These are phyloP conservation scores for Heteractis magnifica DNA, from an alignment of 92 coral and sea anemone species.

Conservation along the genomic window DNA sequence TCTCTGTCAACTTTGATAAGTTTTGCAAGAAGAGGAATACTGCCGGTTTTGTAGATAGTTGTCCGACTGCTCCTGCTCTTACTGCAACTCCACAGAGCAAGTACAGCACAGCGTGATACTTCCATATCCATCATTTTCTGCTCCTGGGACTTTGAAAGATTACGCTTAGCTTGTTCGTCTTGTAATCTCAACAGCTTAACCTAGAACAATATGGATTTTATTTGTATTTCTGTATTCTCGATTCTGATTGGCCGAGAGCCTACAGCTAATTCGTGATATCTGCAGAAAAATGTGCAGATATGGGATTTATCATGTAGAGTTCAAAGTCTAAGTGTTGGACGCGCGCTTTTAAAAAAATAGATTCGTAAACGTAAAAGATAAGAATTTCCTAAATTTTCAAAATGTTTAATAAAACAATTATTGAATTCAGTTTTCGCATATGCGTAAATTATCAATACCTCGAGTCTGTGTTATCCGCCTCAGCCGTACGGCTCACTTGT, in stretches of 20 bases:
- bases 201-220: slow-evolving; percentile 26
- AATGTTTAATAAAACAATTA: too few relatives aligned
- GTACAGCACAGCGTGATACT: slow-evolving; percentile 83
- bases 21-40: slow-evolving; percentile 82
- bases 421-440: too few relatives aligned
- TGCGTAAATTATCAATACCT: too few relatives aligned
- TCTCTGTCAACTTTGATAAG: slow-evolving; percentile 67
- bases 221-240: not conserved
- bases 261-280: too few relatives aligned
- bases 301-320: too few relatives aligned
- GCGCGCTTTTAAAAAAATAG: too few relatives aligned
- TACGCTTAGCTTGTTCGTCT: slow-evolving; percentile 28
- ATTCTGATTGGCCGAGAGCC: too few relatives aligned
- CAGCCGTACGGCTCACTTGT: not conserved
- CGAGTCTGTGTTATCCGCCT: too few relatives aligned
- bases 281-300: too few relatives aligned
- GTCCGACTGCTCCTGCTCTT: slow-evolving; percentile 83
- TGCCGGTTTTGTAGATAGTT: slow-evolving; percentile 81
- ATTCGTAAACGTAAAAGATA: too few relatives aligned
- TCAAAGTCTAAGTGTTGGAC: too few relatives aligned
- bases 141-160: slow-evolving; percentile 28
- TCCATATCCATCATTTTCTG: slow-evolving; percentile 50
- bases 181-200: slow-evolving; percentile 65
- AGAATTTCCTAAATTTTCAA: too few relatives aligned
- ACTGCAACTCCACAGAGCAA: slow-evolving; percentile 94